Percentiles rank a stretch among this genome's conserved stretches.
Conservation (phyloP, 2,888 invertebrate genomes). For the Liodrosophila aerea region DNA sequence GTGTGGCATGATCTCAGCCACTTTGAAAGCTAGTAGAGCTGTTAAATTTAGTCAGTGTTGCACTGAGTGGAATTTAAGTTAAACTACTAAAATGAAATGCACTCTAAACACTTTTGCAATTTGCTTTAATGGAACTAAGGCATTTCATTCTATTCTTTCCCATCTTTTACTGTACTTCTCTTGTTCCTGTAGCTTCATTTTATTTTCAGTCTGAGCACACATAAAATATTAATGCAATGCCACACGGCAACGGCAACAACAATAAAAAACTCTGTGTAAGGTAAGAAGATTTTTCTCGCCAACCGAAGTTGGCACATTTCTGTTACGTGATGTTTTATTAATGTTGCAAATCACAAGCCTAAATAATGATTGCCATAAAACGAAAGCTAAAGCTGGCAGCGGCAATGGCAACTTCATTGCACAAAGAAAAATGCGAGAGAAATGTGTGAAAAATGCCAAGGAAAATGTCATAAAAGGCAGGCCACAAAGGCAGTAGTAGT, state of each 20-base stretch:
- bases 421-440: conserved; percentile 6
- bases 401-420: conserved; percentile 6
- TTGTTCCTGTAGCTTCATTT: not conserved
- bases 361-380: conserved; percentile 48
- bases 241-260: not conserved
- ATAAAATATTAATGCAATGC: conserved; percentile 32
- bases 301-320: conserved; percentile 26
- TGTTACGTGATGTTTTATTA: conserved; percentile 63
- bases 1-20: not conserved
- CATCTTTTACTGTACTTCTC: not conserved
- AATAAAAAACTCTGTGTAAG: conserved; percentile 12
- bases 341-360: conserved; percentile 45
- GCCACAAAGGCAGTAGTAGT: conserved; percentile 21
- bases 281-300: conserved; percentile 7
- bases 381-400: conserved; percentile 3
- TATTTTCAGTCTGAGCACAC: conserved; percentile 10
- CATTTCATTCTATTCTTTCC: not conserved
- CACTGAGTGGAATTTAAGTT: not conserved
- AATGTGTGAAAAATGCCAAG: conserved; percentile 8
- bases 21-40: not conserved
- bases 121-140: no score
- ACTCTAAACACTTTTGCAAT: no score
- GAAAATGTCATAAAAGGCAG: conserved; percentile 22
- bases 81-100: no score
- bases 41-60: not conserved